Base-by-base conservation (phyloP, 35 echinoderm and acorn worm genomes). In the Chiridota heheva region DNA sequence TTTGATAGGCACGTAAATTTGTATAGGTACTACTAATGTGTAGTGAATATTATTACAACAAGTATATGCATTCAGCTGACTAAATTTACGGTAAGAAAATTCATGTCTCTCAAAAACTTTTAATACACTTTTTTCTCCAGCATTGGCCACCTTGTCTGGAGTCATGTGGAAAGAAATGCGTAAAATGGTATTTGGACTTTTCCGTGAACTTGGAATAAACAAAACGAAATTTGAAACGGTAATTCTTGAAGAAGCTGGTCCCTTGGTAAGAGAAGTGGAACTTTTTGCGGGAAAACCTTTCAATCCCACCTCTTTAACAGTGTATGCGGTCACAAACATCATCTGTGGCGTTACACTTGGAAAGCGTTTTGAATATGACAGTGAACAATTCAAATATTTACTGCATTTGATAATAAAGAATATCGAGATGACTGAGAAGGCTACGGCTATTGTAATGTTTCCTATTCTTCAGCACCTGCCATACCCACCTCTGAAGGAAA, bases 291-390 rank as follows among this genome's bases (percentile, higher is more conserved):
- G 46, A 22, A 36, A 30, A 16, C 22, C 42, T 4, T 40, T 60
- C 29, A 39, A 84, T 58, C 36, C 67, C 38, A 18, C 39, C 16
- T 53, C 38, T 7, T 17, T 84, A 4, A 18, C 73, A 26, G 67
- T 20, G 13, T 72, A 72, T 71, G 81, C 81, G 13, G 81, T 84
- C 20, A 35, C 66, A 26, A 84, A 84, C 42, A 63, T 84, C 4
- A 84, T 72, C 20, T 84, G 65, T 5, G 31, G 31, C 0, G 51
- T 84, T 28, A 27, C 73, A 10, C 58, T 84, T 17, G 81, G 81
- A 27, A 33, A 71, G 31, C 44, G 81, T 10, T 84, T 72, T 42
- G 67, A 84, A 15, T 84, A 84, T 41, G 42, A 57, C 30, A 53
- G 73, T 37, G 20, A 59, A 28, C 39, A 57, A 40, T 84, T 84